phyloP scores from a whole-genome alignment of 2,888 invertebrate species.

The Drosophila infuscata region DNA sequence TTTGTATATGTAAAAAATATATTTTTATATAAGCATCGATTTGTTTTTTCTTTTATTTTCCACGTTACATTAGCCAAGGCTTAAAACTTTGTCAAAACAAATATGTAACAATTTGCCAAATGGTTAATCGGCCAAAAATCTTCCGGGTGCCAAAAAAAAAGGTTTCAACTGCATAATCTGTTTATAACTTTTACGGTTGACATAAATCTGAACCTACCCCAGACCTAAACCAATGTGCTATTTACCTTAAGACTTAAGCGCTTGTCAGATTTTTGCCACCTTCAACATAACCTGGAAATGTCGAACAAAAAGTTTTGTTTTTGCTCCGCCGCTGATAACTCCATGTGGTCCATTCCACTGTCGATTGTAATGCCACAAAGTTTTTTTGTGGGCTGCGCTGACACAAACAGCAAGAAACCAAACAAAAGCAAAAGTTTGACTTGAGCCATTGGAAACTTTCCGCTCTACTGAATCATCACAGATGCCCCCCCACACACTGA shows the following conservation, averaged over 20 bases:
- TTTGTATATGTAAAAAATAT: neutral
- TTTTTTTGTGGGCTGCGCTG: conserved; percentile 20
- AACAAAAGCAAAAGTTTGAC: conserved; percentile 45
- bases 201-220: conserved; percentile 9
- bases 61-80: neutral
- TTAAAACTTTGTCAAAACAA: neutral
- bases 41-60: neutral
- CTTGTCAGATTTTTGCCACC: conserved; percentile 22
- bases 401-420: conserved; percentile 32
- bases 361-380: conserved; percentile 18
- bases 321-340: conserved; percentile 25
- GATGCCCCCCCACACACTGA: conserved; percentile 14
- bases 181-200: conserved; percentile 42
- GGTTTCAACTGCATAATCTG: conserved; percentile 23
- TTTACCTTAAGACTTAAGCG: conserved; percentile 7
- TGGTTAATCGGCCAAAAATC: neutral
- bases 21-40: neutral
- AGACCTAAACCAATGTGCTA: conserved; percentile 12
- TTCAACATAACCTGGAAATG: conserved; percentile 40
- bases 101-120: neutral
- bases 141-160: neutral
- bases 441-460: conserved; percentile 43
- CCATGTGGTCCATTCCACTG: conserved; percentile 13
- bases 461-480: conserved; percentile 38
- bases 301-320: conserved; percentile 32